A percentile compares a stretch with the other conserved stretches of the same genome.
Conservation (phyloP, 1,140 invertebrate species). For the Camponotus vicinus region DNA sequence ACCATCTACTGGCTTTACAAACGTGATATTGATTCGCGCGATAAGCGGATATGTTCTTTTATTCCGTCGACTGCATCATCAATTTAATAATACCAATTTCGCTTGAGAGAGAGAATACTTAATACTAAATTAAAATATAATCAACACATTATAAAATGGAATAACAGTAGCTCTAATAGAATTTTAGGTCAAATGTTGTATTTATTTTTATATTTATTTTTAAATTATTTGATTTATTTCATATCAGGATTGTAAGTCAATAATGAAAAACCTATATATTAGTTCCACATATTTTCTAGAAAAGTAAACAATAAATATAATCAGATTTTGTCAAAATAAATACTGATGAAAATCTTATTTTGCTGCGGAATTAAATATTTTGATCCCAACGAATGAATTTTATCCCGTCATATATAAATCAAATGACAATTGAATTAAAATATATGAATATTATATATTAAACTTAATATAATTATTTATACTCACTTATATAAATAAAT, state of each 20-base stretch:
- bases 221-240: no score
- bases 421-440: neutral
- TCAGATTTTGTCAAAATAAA: neutral
- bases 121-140: neutral
- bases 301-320: neutral
- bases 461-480: constrained; percentile 7
- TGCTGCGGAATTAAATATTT: neutral
- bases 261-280: neutral
- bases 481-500: constrained; percentile 7
- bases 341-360: neutral
- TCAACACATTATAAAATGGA: neutral
- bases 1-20: neutral
- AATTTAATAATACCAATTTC: constrained; percentile 1
- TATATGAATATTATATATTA: neutral
- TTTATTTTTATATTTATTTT: neutral
- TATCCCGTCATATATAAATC: neutral
- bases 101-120: neutral
- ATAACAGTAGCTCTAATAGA: neutral
- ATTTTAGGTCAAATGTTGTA: neutral
- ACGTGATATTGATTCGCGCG: constrained; percentile 22
- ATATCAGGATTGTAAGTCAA: no score
- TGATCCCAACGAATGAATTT: neutral
- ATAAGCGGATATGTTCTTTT: neutral
- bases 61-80: neutral
- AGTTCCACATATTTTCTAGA: neutral